Evolutionary conservation across 2,888 invertebrate genomes (phyloP), one percentile per base, ranked within the genome.

Genomic region (Epistrophe eligans): DNA sequence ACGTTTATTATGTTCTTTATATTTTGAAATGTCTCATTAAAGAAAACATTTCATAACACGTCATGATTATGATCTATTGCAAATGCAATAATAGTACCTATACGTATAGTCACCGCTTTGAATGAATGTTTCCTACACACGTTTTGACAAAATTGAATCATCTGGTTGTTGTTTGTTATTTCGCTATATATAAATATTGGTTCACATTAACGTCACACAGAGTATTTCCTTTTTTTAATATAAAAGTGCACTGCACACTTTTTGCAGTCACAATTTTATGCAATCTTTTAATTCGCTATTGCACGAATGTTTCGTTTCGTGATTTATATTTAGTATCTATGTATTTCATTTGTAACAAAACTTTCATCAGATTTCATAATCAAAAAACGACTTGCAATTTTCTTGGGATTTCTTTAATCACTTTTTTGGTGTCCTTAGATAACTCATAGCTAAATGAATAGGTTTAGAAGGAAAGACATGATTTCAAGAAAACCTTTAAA

Each of bases 291-390:
- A 28, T 64, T 64, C 10, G 43, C n/a, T 24, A 24, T 64, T 28
- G 32, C 64, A 64, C 64, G 64, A 64, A 64, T 64, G 1, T 43
- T n/a, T 45, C 1, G 4, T 45, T 64, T 45, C 64, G 64, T 64
- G 64, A 64, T 45, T 64, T 45, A 40, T 24, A 43, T 15, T 15
- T 13, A 2, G 15, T 55, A 28, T 24, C 4, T 24, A 60, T 32
- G n/a, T 45, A n/a, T 64, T 43, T 64, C 10, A 45, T 28, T 32
- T 32, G 45, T n/a, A 45, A 45, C 28, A 28, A 64, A 45, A 64
- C 45, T 64, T 64, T 64, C 64, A 45, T 64, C 64, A 64, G 28
- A 64, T 64, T 64, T 64, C 62, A 43, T 43, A 62, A 62, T 62
- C 13, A 43, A 43, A 62, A n/a, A 19, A 19, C 11, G 7, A 43